phyloP scores from a whole-genome alignment of 2,113 vertebrate species.

The Calidris pygmaea region DNA sequence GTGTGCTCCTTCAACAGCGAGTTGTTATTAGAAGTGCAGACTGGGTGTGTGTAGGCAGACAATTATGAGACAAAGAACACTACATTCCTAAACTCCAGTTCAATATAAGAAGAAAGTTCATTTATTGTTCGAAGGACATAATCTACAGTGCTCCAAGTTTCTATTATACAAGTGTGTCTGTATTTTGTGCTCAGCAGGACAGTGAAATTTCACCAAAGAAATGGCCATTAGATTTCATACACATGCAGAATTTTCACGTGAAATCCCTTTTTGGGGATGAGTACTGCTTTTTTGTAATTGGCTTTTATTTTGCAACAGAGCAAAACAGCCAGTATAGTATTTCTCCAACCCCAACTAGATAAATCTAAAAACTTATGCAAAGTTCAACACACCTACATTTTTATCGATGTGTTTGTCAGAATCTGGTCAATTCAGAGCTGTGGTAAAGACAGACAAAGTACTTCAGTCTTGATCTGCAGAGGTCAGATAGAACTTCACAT shows the following conservation, averaged over 20 bases:
- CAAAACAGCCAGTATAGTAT: constrained; percentile 14
- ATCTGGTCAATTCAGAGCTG: not conserved
- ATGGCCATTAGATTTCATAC: constrained; percentile 48
- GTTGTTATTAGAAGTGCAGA: constrained; percentile 27
- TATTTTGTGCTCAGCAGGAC: constrained; percentile 57
- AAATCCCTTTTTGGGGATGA: constrained; percentile 30
- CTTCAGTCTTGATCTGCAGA: not conserved
- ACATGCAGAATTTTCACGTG: constrained; percentile 10
- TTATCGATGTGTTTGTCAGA: not conserved
- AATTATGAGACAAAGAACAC: constrained; percentile 57
- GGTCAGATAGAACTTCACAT: not conserved
- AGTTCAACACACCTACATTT: not conserved
- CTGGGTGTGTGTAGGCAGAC: constrained; percentile 40
- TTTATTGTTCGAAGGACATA: constrained; percentile 67
- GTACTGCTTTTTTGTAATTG: not conserved
- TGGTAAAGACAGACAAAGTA: not conserved
- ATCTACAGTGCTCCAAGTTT: constrained; percentile 66
- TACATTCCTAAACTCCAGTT: constrained; percentile 55
- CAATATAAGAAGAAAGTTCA: constrained; percentile 53
- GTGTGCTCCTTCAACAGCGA: not conserved
- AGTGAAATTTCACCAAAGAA: constrained; percentile 64
- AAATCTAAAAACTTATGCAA: not conserved
- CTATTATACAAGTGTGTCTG: constrained; percentile 63
- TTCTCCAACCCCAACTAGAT: not conserved
- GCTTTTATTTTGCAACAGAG: not conserved